phyloP scores from a whole-genome alignment of 2,888 invertebrate genomes.

The Stratiomys singularior region DNA sequence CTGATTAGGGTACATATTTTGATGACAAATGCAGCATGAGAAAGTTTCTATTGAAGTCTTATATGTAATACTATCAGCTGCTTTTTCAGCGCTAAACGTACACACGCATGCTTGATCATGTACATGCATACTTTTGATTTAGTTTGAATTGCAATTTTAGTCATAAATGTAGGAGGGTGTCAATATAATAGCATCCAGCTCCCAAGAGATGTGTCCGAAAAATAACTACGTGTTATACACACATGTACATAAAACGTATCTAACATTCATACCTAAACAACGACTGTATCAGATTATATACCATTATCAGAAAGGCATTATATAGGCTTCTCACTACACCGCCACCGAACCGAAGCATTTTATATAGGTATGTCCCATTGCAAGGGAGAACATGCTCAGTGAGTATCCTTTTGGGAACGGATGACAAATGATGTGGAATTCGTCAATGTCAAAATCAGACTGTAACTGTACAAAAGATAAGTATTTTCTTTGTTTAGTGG shows the following conservation, averaged over 20 bases:
- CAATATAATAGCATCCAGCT: background rate
- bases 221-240: background rate
- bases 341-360: constrained; percentile 27
- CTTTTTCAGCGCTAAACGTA: background rate
- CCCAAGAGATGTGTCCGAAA: constrained; percentile 26
- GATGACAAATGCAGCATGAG: background rate
- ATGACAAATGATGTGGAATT: constrained; percentile 66
- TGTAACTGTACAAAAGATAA: constrained; percentile 63
- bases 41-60: background rate
- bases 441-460: constrained; percentile 68
- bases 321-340: constrained; percentile 37
- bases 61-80: background rate
- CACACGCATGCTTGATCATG: too few species aligned
- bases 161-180: constrained; percentile 21
- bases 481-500: constrained; percentile 49
- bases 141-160: constrained; percentile 36
- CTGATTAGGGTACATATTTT: constrained; percentile 46
- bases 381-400: constrained; percentile 44
- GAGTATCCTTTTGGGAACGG: constrained; percentile 61
- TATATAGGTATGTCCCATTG: constrained; percentile 30
- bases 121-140: background rate
- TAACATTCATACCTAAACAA: background rate
- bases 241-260: constrained; percentile 6
- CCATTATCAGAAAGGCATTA: constrained; percentile 43
- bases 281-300: constrained; percentile 36